A percentile compares a stretch with the other conserved stretches of the same genome.
phyloP scores from a whole-genome alignment of 2,113 vertebrate species.

The Hypomesus transpacificus region DNA sequence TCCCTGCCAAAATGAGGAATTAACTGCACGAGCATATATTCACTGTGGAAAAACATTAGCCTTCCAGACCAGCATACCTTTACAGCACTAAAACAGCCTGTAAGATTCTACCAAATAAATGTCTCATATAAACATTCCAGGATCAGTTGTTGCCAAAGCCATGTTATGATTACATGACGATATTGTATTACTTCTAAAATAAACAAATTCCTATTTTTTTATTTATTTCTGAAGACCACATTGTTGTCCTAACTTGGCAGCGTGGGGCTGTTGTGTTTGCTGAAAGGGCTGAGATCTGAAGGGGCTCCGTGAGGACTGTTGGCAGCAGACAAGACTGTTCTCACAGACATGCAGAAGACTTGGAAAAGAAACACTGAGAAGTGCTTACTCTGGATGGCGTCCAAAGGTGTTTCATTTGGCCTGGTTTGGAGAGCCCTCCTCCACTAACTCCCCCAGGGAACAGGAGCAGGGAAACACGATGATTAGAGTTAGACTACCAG shows the following conservation, averaged over 20 bases:
- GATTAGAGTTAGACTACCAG: conserved; percentile 10
- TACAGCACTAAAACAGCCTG: conserved; percentile 64
- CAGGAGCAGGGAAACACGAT: conserved; percentile 18
- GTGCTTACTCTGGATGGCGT: conserved; percentile 60
- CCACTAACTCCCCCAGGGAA: conserved; percentile 57
- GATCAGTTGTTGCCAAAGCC: conserved; percentile 44
- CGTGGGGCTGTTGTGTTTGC: conserved; percentile 54
- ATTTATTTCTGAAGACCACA: conserved; percentile 4
- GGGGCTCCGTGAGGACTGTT: conserved; percentile 61
- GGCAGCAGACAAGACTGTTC: conserved; percentile 61
- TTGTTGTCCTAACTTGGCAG: conserved; percentile 46
- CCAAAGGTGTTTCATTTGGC: conserved; percentile 59
- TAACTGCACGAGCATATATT: conserved; percentile 68
- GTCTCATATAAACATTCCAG: conserved; percentile 57
- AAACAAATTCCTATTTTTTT: conserved; percentile 40
- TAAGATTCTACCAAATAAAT: conserved; percentile 61
- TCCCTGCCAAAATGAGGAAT: conserved; percentile 66
- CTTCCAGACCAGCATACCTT: conserved; percentile 67
- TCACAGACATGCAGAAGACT: conserved; percentile 52
- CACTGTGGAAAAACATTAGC: conserved; percentile 68
- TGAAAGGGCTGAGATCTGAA: conserved; percentile 49
- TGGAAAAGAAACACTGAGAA: conserved; percentile 39
- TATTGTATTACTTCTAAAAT: conserved; percentile 49
- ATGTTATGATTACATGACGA: conserved; percentile 50
- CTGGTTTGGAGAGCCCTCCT: conserved; percentile 48